Conservation (phyloP, 2,888 invertebrate species). For the Thera obeliscata region DNA sequence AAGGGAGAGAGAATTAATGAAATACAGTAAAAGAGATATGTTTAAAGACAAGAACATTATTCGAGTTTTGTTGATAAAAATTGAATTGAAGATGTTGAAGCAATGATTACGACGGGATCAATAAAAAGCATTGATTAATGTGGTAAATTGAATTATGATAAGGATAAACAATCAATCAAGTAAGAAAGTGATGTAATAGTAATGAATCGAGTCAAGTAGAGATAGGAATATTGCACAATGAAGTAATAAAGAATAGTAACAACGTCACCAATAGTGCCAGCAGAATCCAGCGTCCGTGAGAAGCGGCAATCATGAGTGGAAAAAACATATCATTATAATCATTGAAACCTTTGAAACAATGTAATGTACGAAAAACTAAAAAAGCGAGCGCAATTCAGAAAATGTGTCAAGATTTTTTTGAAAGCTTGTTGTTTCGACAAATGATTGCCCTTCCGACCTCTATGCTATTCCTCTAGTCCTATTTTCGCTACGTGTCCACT, state of each 20-base stretch:
- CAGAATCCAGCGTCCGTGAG: conserved; percentile 79
- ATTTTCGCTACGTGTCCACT: conserved; percentile 80
- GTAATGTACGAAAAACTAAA: conserved; percentile 55
- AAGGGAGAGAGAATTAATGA: too few species aligned
- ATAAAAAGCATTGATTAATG: background rate
- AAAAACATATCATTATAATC: conserved; percentile 82
- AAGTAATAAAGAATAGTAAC: conserved; percentile 48
- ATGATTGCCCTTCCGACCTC: conserved; percentile 77
- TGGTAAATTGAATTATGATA: background rate
- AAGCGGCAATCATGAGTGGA: conserved; percentile 85
- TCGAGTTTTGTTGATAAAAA: too few species aligned
- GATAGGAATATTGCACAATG: conserved; percentile 52
- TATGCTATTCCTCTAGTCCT: conserved; percentile 53
- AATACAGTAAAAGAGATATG: too few species aligned
- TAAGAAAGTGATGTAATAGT: background rate
- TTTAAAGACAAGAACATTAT: too few species aligned
- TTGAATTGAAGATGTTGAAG: too few species aligned
- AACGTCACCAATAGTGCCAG: conserved; percentile 81
- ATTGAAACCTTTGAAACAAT: conserved; percentile 52
- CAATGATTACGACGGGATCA: background rate
- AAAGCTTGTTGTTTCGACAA: conserved; percentile 78
- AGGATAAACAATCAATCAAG: background rate
- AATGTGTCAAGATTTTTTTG: conserved; percentile 88
- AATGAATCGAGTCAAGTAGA: conserved; percentile 67
- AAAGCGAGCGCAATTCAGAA: conserved; percentile 85